Evolutionary conservation across 1,140 invertebrate genomes (phyloP), one percentile per base, ranked within the genome.

Genomic region (Ceratina japonica): DNA sequence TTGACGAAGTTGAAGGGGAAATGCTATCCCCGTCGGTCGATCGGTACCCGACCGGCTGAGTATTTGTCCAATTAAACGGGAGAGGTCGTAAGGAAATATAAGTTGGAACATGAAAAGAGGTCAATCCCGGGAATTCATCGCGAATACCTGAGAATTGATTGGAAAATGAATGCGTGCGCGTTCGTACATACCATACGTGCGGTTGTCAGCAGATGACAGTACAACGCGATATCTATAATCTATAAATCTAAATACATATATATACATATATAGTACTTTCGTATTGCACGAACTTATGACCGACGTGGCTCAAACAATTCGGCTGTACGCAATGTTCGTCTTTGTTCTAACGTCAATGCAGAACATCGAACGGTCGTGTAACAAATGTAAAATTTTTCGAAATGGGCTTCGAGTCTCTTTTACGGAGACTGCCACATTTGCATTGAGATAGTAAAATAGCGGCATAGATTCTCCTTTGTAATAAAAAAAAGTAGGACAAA

Each of bases 21-120:
- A 77, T 62, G 79, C 20, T 70, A 65, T 71, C 54, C 65, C 22
- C 75, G 27, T 77, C 75, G 79, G 75, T 66, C 22, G 66, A 49
- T 77, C 75, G 74, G 75, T 66, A 78, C 77, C 71, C 79, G 74
- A 54, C 58, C 74, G 59, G 52, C 70, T 74, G 74, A 76, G 75
- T 76, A 78, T 77, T 81, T 76, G 79, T 78, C 66, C 75, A 78
- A 81, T 81, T 81, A 81, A 81, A 77, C 75, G 79, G 37, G 37
- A 31, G 22, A 65, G 22, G 66, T 78, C 75, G 59, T 78, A 78
- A 78, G 75, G 75, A 72, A 72, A 78, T 78, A 78, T 78, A 78
- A 72, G 75, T 78, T 72, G 75, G 37, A 71, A 72, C 69, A 22
- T 72, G 75, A 63, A 78, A 78, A 69, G 68, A 78, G 75, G 75